Conservation (phyloP, 1,140 invertebrate genomes). For the Pogonomyrmex californicus region DNA sequence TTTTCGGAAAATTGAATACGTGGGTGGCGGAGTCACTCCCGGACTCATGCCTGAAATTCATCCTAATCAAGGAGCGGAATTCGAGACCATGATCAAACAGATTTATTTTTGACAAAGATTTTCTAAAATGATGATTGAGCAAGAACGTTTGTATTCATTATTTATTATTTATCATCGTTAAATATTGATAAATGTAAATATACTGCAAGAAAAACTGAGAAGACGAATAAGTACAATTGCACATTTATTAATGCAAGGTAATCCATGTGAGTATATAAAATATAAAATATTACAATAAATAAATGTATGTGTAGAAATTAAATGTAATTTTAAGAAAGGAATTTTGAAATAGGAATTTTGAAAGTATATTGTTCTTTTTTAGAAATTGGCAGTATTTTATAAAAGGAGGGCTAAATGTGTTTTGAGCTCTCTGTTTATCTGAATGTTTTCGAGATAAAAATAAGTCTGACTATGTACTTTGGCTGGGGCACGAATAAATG, state of each 20-base stretch:
- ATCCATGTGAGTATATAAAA: not conserved
- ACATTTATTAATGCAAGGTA: not conserved
- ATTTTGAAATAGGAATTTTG: not conserved
- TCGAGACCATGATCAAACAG: slow-evolving; percentile 12
- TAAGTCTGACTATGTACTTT: not conserved
- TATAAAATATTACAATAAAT: not conserved
- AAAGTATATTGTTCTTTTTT: not conserved
- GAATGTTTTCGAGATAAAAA: slow-evolving; percentile 30
- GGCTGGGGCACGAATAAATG: slow-evolving; percentile 47
- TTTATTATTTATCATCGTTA: not conserved
- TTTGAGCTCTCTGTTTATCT: not conserved
- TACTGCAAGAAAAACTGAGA: not conserved
- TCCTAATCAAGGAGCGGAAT: slow-evolving; percentile 63
- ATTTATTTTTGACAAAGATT: not conserved
- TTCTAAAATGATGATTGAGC: slow-evolving; percentile 46
- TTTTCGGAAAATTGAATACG: slow-evolving; percentile 78
- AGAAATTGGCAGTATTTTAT: not conserved
- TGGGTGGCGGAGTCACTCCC: slow-evolving; percentile 82
- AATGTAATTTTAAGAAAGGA: not conserved
- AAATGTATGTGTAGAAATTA: not conserved
- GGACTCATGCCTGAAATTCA: slow-evolving; percentile 58
- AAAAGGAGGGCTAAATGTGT: not conserved
- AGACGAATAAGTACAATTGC: not conserved
- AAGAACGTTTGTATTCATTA: not conserved
- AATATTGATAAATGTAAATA: slow-evolving; percentile 14